Base-by-base conservation (phyloP, 2,888 invertebrate genomes). In the Caprella mutica region DNA sequence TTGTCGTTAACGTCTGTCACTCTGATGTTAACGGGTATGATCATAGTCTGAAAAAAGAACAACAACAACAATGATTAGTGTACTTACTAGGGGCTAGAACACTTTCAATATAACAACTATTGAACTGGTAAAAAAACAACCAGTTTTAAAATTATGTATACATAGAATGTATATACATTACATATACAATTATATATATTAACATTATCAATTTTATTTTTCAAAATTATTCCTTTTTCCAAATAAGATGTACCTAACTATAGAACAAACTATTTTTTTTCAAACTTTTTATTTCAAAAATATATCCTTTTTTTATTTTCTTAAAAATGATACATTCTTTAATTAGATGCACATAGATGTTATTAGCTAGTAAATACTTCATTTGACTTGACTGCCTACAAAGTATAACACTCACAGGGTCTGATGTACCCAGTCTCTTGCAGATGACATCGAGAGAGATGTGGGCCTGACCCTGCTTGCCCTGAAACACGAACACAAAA, bases 1-100 rank as follows among this genome's bases (percentile, higher is more conserved):
- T 91, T 90, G 75, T 91, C 91, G 72, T 91, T 91, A 61, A 86
- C 87, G 73, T 92, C 91, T 66, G 86, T 88, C 58, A 91, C 90
- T 67, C 89, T 80, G 52, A 87, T 83, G 67, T 84, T 85, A 33
- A 87, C 83, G 1, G 87, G 87, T 69, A 87, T 85, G 56, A 83
- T 80, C 71, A 86, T 85, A 65, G 82, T 84, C 79, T 83, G 74
- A 9, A 69, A 71, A 65, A 65, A 46, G 52, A 59, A 51, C 42
- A 61, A 59, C 3, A 38, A 9, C 14, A 17, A n/a, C 48, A 9
- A 42, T 42, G 42, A 42, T 17, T 42, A 17, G 17, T 9, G 42
- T 19, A 9, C 42, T n/a, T 8, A 9, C 8, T 42, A 8, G 9
- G 17, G 8, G 8, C 19, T 8, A n/a, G n/a, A n/a, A n/a, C n/a